Percentiles rank a stretch among this genome's conserved stretches.
phyloP scores from a whole-genome alignment of 2,888 invertebrate species.

The Hirtodrosophila duncani region DNA sequence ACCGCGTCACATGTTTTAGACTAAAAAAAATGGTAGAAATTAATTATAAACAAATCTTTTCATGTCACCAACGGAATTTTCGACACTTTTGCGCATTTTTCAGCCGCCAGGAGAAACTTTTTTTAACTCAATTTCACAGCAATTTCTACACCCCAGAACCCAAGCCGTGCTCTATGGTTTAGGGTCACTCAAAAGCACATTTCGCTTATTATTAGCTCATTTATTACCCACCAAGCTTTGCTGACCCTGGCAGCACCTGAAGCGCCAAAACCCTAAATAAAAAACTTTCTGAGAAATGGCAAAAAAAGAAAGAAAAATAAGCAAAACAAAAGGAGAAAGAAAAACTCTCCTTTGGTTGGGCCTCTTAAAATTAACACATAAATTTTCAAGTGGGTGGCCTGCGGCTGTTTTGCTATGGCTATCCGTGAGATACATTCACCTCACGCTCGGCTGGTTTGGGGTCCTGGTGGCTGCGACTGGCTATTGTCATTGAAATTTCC shows the following conservation, averaged over 20 bases:
- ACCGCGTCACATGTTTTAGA: slow-evolving; percentile 55
- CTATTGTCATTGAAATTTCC: slow-evolving; percentile 71
- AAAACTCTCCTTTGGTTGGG: slow-evolving; percentile 39
- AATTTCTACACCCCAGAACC: slow-evolving; percentile 19
- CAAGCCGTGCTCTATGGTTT: slow-evolving; percentile 36
- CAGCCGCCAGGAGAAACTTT: slow-evolving; percentile 29
- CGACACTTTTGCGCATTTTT: slow-evolving; percentile 69
- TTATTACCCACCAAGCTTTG: slow-evolving; percentile 70
- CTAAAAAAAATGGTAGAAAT: slow-evolving; percentile 41
- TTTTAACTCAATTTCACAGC: slow-evolving; percentile 58
- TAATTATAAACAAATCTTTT: slow-evolving; percentile 73
- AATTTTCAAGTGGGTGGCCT: slow-evolving; percentile 69
- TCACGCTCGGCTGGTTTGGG: slow-evolving; percentile 35
- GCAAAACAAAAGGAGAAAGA: slow-evolving; percentile 49
- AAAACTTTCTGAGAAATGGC: slow-evolving; percentile 56
- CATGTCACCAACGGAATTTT: slow-evolving; percentile 68
- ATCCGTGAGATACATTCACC: slow-evolving; percentile 48
- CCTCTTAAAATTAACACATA: slow-evolving; percentile 78
- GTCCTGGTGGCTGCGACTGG: slow-evolving; percentile 6
- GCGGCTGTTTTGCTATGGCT: slow-evolving; percentile 24
- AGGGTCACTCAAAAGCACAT: slow-evolving; percentile 75
- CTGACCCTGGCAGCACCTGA: slow-evolving; percentile 63
- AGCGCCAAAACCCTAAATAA: slow-evolving; percentile 14
- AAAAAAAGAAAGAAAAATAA: slow-evolving; percentile 37
- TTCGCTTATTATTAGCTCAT: slow-evolving; percentile 76